Evolutionary conservation across 1,140 invertebrate species (phyloP), one percentile per base, ranked within the genome.

Genomic region (Yoshiicerus persimilis): DNA sequence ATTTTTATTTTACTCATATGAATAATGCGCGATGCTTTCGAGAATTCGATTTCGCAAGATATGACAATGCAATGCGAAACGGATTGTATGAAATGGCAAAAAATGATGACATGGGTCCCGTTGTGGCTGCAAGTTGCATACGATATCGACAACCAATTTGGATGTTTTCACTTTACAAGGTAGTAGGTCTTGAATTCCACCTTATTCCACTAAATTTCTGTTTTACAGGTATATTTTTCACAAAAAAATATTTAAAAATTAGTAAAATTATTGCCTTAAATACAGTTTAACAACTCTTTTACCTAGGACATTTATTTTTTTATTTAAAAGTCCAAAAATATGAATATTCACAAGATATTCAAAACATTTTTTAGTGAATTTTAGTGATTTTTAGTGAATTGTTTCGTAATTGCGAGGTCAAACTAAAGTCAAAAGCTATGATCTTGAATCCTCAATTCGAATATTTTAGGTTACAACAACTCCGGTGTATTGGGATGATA

Each of bases 1-100:
- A 89, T 75, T 85, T 86, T 32, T 34, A 89, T 39, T 41, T 85
- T 5, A 85, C 93, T 3, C 96, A 97, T 91, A 97, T 97, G 96
- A 97, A 97, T 92, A 97, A 97, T 91, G 95, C 96, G 0, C 94
- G 96, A 9, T 97, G 96, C 88, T 91, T 97, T 3, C 93, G 96
- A 11, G 96, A 97, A 91, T 92, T 97, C 84, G 96, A 97, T 91
- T 97, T 97, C 92, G 96, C 96, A 3, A 93, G 96, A 32, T 96
- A 96, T 91, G 94, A 96, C 89, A 90, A 85, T 92, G 20, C 2
- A 9, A 38, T 38, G 11, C 30, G 77, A 23, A 39, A 23, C 8
- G 77, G 77, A 0, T 70, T 70, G 16, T 27, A 13, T 30, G 30
- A 70, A 30, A 11, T 70, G 2, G 10, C 2, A 13, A 30, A 30